Evolutionary conservation across 2,797 vertebrate species (phyloP).

Genomic region (Sardinella longiceps): DNA sequence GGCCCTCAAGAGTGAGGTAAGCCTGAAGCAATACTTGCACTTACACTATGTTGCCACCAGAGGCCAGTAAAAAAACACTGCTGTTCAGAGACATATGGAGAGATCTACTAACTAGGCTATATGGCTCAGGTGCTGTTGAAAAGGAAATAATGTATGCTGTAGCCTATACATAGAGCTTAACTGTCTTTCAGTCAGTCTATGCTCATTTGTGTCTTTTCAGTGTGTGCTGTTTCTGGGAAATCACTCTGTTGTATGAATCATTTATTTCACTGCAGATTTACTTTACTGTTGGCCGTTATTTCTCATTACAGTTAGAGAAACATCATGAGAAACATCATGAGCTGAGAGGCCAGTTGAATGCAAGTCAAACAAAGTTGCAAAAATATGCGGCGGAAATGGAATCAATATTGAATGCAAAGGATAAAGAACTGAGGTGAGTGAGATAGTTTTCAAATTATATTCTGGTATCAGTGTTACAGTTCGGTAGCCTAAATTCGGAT

Average conservation of each 20-base stretch:
- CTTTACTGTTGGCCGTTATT: not conserved
- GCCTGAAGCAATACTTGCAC: not conserved
- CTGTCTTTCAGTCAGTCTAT: not conserved
- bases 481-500: too few species aligned
- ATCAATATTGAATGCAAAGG: slow-evolving; percentile 72
- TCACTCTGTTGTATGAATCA: not conserved
- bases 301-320: not conserved
- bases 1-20: slow-evolving; percentile 37
- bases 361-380: slow-evolving; percentile 75
- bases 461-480: too few species aligned
- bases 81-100: too few species aligned
- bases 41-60: not conserved
- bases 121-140: too few species aligned
- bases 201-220: not conserved
- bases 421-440: slow-evolving; percentile 79
- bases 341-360: slow-evolving; percentile 62
- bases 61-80: not conserved
- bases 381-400: slow-evolving; percentile 73
- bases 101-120: too few species aligned
- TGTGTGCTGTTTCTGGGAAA: not conserved
- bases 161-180: not conserved
- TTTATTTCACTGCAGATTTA: not conserved
- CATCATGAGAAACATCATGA: too few species aligned
- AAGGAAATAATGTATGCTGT: not conserved
- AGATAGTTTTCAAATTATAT: too few species aligned